Conservation (phyloP, 2,888 invertebrate genomes). For the Lasioglossum calceatum region DNA sequence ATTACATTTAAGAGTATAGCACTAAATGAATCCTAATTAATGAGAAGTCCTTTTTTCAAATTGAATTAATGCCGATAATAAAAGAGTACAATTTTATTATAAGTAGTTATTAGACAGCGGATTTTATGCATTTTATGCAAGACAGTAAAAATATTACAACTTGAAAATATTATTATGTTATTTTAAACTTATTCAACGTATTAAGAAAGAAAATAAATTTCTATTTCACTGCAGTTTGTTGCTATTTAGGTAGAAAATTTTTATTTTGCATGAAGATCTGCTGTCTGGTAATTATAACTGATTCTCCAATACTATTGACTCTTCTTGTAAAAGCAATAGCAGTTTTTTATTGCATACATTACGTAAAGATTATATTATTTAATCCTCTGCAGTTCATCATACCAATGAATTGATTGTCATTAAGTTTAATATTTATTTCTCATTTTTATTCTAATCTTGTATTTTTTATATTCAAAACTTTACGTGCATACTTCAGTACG, state of each 20-base stretch:
- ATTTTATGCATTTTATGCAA: too few relatives aligned
- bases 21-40: constrained; percentile 19
- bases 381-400: constrained; percentile 33
- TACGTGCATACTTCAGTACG: background rate
- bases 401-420: constrained; percentile 3
- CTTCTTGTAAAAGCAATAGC: constrained; percentile 28
- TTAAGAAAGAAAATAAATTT: too few relatives aligned
- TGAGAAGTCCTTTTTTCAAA: constrained; percentile 11
- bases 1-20: constrained; percentile 32
- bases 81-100: constrained; percentile 6
- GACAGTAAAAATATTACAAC: too few relatives aligned
- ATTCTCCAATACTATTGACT: constrained; percentile 15
- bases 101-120: background rate
- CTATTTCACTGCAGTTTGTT: too few relatives aligned
- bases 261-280: too few relatives aligned
- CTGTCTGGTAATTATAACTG: constrained; percentile 1
- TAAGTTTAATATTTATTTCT: background rate
- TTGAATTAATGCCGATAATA: background rate
- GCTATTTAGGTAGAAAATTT: too few relatives aligned
- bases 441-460: background rate
- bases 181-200: too few relatives aligned
- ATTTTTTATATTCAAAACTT: background rate
- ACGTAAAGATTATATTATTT: constrained; percentile 28
- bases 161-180: too few relatives aligned
- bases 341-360: constrained; percentile 35